A percentile compares a stretch with the other conserved stretches of the same genome.
phyloP scores from a whole-genome alignment of 1,140 invertebrate species.

The Pemphigus obesinymphae region DNA sequence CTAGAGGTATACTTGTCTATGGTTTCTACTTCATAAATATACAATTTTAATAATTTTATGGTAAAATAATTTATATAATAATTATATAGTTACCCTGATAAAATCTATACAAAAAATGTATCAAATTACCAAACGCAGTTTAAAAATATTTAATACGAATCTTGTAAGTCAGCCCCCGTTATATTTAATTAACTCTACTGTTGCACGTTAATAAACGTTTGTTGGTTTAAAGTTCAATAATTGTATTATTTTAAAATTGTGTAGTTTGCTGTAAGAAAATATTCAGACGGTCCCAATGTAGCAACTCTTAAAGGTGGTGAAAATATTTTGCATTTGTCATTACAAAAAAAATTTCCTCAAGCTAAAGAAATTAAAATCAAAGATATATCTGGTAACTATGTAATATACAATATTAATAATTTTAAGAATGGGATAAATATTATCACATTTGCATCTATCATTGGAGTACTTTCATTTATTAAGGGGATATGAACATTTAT shows the following conservation, averaged over 20 bases:
- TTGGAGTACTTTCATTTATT: too few species aligned
- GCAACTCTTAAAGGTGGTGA: slow-evolving; percentile 25
- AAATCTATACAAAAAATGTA: background rate
- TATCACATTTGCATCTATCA: too few species aligned
- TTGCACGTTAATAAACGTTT: background rate
- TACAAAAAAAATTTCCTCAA: slow-evolving; percentile 56
- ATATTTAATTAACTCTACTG: background rate
- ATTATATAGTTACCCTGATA: background rate
- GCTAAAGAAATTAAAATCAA: slow-evolving; percentile 64
- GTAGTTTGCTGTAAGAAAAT: background rate
- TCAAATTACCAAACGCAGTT: background rate
- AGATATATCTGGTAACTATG: slow-evolving; percentile 59
- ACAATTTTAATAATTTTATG: background rate
- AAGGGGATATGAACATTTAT: too few species aligned
- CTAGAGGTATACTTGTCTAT: too few species aligned
- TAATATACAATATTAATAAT: too few species aligned
- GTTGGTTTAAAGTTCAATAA: background rate
- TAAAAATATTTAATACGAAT: background rate
- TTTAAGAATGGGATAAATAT: too few species aligned
- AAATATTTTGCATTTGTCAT: slow-evolving; percentile 11
- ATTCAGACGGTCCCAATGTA: background rate
- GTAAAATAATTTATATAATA: background rate
- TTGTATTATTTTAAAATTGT: background rate
- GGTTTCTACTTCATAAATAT: too few species aligned
- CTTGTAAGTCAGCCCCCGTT: background rate